These are phyloP conservation scores for Setophaga kirtlandii DNA, from an alignment of 2,113 vertebrate species.

Conservation along the genomic window DNA sequence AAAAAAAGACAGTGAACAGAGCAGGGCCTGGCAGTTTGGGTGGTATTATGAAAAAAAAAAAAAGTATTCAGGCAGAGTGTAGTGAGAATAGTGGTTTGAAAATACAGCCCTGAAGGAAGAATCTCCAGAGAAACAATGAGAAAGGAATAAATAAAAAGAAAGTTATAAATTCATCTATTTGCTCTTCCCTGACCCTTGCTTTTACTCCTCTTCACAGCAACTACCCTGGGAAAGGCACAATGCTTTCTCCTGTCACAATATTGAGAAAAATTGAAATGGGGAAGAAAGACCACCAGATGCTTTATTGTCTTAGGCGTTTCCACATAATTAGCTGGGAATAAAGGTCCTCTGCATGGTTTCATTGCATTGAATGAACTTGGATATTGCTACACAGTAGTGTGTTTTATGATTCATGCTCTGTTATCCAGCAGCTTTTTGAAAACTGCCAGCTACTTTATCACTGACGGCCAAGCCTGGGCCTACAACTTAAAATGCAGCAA, in stretches of 20 bases:
- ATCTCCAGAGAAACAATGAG: conserved; percentile 83
- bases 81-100: conserved; percentile 85
- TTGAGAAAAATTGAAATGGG: conserved; percentile 90
- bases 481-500: conserved; percentile 86
- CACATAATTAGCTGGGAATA: conserved; percentile 99
- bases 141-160: conserved; percentile 88
- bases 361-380: conserved; percentile 97
- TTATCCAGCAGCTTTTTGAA: conserved; percentile 82
- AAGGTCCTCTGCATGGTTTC: conserved; percentile 90
- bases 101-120: conserved; percentile 80
- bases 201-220: conserved; percentile 83
- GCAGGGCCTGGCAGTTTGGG: conserved; percentile 80
- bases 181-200: conserved; percentile 94
- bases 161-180: conserved; percentile 99
- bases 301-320: conserved; percentile 98
- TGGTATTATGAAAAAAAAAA: conserved; percentile 75
- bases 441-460: conserved; percentile 87
- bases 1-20: conserved; percentile 3
- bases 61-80: conserved; percentile 75
- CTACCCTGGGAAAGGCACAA: conserved; percentile 89
- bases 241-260: conserved; percentile 96
- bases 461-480: conserved; percentile 77
- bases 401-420: conserved; percentile 89
- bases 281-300: conserved; percentile 98
- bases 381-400: conserved; percentile 89